Conservation (phyloP, 2,113 vertebrate genomes). For the Chlorodrepanis virens region DNA sequence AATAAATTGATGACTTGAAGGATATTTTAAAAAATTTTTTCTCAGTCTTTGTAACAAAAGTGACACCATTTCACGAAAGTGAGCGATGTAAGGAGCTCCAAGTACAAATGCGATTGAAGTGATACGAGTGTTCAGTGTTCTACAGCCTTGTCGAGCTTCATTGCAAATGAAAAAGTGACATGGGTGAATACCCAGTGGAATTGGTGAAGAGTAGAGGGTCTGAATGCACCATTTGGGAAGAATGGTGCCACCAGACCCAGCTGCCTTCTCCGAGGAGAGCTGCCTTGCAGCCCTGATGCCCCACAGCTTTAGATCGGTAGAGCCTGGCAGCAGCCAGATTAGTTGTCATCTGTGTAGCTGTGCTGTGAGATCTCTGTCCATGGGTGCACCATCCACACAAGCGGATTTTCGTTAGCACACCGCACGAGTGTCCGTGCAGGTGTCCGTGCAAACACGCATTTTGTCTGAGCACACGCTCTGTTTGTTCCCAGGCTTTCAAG, state of each 20-base stretch:
- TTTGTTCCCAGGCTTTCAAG: background rate
- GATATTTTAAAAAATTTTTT: background rate
- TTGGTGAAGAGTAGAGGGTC: no score
- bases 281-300: background rate
- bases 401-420: background rate
- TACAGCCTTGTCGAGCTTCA: background rate
- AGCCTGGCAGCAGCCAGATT: background rate
- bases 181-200: no score
- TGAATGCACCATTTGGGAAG: no score
- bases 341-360: fast-evolving
- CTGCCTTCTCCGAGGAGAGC: background rate
- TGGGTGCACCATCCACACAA: no score
- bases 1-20: background rate
- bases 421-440: fast-evolving
- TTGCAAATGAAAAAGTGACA: no score
- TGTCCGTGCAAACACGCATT: background rate
- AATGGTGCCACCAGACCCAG: no score
- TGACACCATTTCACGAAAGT: background rate
- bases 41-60: background rate
- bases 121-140: fast-evolving
- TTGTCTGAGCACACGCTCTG: fast-evolving
- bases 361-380: background rate
- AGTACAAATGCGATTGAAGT: fast-evolving
- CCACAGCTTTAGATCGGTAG: background rate
- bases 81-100: background rate